These are phyloP conservation scores for Drosophila subpulchrella DNA, from an alignment of 1,140 invertebrate genomes.

Conservation along the genomic window DNA sequence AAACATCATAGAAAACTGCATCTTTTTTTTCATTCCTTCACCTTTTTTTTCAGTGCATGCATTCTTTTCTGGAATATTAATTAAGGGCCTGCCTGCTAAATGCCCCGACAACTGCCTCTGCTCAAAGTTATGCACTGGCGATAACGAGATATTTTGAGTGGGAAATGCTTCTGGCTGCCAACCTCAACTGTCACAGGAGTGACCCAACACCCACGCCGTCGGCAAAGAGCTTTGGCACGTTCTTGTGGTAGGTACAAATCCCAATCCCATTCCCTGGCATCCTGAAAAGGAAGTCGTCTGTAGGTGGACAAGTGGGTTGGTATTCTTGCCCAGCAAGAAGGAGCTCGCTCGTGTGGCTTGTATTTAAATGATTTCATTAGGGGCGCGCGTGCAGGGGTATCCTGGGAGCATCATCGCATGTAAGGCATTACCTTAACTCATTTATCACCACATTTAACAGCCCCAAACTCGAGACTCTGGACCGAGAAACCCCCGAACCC, in stretches of 20 bases:
- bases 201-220: background rate
- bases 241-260: constrained; percentile 54
- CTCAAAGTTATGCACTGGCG: constrained; percentile 15
- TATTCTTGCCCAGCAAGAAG: constrained; percentile 18
- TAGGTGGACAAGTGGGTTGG: constrained; percentile 14
- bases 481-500: background rate
- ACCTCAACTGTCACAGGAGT: constrained; percentile 36
- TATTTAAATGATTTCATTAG: constrained; percentile 82
- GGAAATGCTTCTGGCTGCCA: constrained; percentile 5
- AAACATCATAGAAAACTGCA: too few relatives aligned
- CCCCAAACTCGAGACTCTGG: constrained; percentile 5
- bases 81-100: constrained; percentile 8
- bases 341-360: constrained; percentile 45
- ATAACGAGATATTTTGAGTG: constrained; percentile 30
- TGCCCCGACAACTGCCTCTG: constrained; percentile 12
- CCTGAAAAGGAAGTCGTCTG: constrained; percentile 13
- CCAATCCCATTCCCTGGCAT: background rate
- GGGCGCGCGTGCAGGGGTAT: constrained; percentile 63
- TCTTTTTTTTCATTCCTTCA: too few relatives aligned
- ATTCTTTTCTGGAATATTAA: constrained; percentile 17
- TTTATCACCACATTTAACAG: constrained; percentile 79
- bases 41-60: too few relatives aligned
- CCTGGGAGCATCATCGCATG: constrained; percentile 58
- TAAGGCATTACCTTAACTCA: constrained; percentile 79
- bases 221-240: constrained; percentile 57